A percentile compares a stretch with the other conserved stretches of the same genome.
phyloP scores from a whole-genome alignment of 2,888 invertebrate genomes.

The Tipula helvola region DNA sequence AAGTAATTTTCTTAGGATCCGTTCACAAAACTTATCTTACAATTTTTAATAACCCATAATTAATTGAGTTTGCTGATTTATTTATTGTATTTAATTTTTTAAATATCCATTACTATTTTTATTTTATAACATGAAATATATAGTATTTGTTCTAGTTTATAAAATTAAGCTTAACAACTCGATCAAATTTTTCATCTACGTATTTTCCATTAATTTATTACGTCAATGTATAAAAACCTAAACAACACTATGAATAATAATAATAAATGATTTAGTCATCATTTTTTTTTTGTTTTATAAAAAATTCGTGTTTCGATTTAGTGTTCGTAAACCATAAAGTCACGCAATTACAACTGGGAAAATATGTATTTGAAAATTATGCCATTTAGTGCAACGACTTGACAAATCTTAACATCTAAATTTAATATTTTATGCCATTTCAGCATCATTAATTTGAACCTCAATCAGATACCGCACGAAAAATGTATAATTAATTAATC shows the following conservation, averaged over 20 bases:
- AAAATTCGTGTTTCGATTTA: background rate
- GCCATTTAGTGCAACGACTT: background rate
- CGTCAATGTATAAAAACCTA: background rate
- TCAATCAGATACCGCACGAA: background rate
- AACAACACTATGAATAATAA: background rate
- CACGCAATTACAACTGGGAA: background rate
- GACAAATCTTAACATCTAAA: background rate
- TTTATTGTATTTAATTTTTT: too few species aligned
- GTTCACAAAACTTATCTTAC: too few species aligned
- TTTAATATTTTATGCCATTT: background rate
- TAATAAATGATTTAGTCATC: background rate
- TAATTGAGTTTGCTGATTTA: too few species aligned
- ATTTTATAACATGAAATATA: too few species aligned
- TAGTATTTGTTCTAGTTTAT: too few species aligned
- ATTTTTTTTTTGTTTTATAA: background rate
- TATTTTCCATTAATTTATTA: too few species aligned
- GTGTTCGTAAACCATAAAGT: background rate
- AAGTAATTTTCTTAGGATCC: too few species aligned
- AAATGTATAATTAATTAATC: background rate
- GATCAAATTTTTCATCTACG: too few species aligned
- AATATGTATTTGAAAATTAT: background rate
- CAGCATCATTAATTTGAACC: background rate
- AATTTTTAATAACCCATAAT: too few species aligned
- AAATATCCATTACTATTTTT: too few species aligned
- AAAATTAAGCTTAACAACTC: too few species aligned